Evolutionary conservation across 2,888 invertebrate species (phyloP), one percentile per base, ranked within the genome.

Genomic region (Archaeoteleia sp.): DNA sequence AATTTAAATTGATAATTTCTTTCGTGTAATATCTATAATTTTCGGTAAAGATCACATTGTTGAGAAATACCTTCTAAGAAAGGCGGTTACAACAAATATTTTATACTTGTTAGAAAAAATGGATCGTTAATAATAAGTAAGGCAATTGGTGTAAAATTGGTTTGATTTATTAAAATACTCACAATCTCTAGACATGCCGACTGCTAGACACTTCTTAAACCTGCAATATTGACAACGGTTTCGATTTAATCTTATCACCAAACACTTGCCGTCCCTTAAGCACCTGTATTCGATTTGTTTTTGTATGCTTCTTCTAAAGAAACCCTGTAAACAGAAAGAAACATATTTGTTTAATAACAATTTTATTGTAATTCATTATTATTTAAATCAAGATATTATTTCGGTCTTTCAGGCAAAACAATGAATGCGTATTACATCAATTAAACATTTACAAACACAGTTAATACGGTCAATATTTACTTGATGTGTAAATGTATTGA

Each of bases 171-270:
- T 15, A 17, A 7, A n/a, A 55, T 87, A 95, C 96, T 95, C 87
- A 97, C 97, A 96, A 87, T 97, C 97, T 82, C 96, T 91, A 85
- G 96, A 96, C 97, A 97, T 97, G 85, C 97, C 97, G 81, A 96
- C 96, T 29, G 95, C 93, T 67, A 97, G 89, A 87, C 97, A 97
- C 92, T 97, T 97, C 87, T 95, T 96, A 88, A 97, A 97, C 81
- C 97, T 91, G 89, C 97, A 97, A 87, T 92, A 96, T 87, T 97
- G 97, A 87, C 97, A 97, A 78, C 97, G 91, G 89, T 97, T 97
- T 75, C 97, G 89, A 87, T 96, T 97, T 79, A 96, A 89, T 78
- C 97, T 90, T 85, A 96, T 96, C 63, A 97, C 96, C 80, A 95
- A 88, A 86, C 97, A 97, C 89, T 96, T 95, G 78, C 96, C 95